These are phyloP conservation scores for Gibbula magus DNA, from an alignment of 2,888 invertebrate genomes.

Conservation along the genomic window DNA sequence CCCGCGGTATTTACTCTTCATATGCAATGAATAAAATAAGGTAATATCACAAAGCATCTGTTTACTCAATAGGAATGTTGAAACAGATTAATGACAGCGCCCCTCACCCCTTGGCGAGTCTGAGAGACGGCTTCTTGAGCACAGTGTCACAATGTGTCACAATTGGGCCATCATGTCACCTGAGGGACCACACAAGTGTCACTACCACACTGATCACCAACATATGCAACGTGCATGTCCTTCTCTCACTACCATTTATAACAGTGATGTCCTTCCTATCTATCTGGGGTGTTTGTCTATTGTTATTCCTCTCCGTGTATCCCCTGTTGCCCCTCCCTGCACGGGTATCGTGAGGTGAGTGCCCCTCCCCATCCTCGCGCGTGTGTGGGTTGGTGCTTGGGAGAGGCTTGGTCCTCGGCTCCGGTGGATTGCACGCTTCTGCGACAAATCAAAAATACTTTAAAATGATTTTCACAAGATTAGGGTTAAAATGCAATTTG, in stretches of 20 bases:
- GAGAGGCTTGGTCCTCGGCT: neutral
- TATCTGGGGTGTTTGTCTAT: neutral
- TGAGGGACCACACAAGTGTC: neutral
- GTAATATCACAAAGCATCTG: slow-evolving; percentile 20
- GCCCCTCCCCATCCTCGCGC: neutral
- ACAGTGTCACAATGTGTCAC: slow-evolving; percentile 2
- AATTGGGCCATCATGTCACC: neutral
- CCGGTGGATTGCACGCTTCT: slow-evolving; percentile 7
- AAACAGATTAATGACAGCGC: slow-evolving; percentile 9
- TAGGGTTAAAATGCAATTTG: too few species aligned
- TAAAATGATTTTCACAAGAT: neutral
- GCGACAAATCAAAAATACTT: neutral
- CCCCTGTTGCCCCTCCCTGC: neutral
- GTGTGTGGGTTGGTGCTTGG: slow-evolving; percentile 19
- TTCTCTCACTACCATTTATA: neutral
- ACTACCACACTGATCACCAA: neutral
- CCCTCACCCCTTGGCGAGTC: neutral
- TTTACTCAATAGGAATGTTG: slow-evolving; percentile 21
- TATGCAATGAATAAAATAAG: slow-evolving; percentile 10
- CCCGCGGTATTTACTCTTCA: neutral
- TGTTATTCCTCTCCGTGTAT: neutral
- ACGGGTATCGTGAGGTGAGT: neutral
- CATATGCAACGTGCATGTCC: neutral
- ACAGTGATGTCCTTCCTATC: slow-evolving; percentile 21
- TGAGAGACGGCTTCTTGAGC: slow-evolving; percentile 11